Evolutionary conservation across 2,113 vertebrate genomes (phyloP).

Genomic region (Colius striatus): DNA sequence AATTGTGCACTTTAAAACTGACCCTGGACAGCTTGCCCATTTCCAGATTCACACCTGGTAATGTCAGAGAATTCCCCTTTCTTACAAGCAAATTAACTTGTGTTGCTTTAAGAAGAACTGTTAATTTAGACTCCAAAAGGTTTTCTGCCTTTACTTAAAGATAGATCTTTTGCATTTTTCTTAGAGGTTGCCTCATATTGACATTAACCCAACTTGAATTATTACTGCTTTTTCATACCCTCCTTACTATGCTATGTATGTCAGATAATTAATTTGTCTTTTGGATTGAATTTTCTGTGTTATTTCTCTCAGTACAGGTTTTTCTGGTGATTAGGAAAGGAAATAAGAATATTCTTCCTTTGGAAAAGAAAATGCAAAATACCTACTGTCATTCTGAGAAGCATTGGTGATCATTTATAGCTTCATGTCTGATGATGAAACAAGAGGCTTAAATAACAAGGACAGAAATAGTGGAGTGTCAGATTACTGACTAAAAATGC

Average conservation of each 20-base stretch:
- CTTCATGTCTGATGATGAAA: not conserved
- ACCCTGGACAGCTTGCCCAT: not conserved
- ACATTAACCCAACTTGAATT: not conserved
- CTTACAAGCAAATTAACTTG: not conserved
- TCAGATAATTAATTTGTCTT: not conserved
- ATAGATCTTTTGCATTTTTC: not conserved
- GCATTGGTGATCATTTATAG: not conserved
- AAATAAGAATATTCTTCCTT: not conserved
- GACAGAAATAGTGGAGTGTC: not conserved
- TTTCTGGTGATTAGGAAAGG: not conserved
- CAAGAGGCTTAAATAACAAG: not conserved
- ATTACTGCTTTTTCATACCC: not conserved
- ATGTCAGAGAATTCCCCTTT: not conserved
- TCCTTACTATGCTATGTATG: not conserved
- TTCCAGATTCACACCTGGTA: not conserved
- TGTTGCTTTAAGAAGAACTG: not conserved
- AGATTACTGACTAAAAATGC: not conserved
- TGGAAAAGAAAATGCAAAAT: not conserved
- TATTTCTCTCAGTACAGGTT: not conserved
- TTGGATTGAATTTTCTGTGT: not conserved
- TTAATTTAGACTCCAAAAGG: not conserved
- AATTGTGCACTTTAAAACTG: not conserved
- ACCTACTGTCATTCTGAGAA: not conserved
- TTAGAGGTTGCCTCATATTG: not conserved
- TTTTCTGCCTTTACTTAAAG: not conserved